Evolutionary conservation across 23 tunicate genomes (phyloP).

Genomic region (Halocynthia aurantium): DNA sequence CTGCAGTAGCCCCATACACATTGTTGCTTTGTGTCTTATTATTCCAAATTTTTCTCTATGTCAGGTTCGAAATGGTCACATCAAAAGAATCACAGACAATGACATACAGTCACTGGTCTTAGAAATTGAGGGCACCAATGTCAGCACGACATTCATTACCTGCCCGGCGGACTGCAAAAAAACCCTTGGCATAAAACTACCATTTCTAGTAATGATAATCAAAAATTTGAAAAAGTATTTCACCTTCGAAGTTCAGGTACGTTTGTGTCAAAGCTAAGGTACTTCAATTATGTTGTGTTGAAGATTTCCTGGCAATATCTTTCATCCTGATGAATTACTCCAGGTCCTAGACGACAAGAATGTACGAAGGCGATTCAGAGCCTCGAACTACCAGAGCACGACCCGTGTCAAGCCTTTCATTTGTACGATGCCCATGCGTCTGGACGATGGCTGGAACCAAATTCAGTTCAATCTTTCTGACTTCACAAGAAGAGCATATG

Average conservation of each 20-base stretch:
- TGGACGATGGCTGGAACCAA: slow-evolving; percentile 99
- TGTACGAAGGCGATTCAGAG: slow-evolving; percentile 96
- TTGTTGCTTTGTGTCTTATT: background rate
- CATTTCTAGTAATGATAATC: slow-evolving; percentile 97
- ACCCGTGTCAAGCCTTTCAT: slow-evolving; percentile 99
- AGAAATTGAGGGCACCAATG: slow-evolving; percentile 99
- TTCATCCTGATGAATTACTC: background rate
- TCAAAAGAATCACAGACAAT: slow-evolving; percentile 98
- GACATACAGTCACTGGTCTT: slow-evolving; percentile 99
- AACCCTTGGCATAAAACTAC: slow-evolving; percentile 97
- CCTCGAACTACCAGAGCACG: slow-evolving; percentile 96
- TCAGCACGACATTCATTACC: slow-evolving; percentile 97
- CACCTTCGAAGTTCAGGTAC: slow-evolving; percentile 99
- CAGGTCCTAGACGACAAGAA: slow-evolving; percentile 98
- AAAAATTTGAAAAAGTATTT: slow-evolving; percentile 99
- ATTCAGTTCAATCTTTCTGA: slow-evolving; percentile 98
- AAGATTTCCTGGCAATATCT: background rate
- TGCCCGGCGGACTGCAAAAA: slow-evolving; percentile 99
- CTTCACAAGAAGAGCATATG: slow-evolving; percentile 99
- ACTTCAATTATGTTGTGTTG: background rate
- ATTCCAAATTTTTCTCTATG: background rate
- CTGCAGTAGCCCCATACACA: too few relatives aligned
- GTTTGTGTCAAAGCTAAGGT: background rate
- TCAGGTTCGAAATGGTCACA: slow-evolving; percentile 98
- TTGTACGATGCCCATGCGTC: slow-evolving; percentile 99